Conservation (phyloP, 2,888 invertebrate species). For the Nemotelus nigrinus region DNA sequence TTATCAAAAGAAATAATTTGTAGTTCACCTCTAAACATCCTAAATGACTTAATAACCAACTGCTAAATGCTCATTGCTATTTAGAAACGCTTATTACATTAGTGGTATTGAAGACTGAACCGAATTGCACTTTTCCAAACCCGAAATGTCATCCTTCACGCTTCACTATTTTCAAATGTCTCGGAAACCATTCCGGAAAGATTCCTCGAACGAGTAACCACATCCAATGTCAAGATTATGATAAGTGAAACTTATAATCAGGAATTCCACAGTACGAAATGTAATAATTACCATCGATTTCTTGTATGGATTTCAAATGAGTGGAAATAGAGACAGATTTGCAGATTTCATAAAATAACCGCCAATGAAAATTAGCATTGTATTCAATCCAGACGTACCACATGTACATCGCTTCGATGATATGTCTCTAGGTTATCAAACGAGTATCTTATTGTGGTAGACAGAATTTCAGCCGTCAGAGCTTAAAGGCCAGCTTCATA, state of each 20-base stretch:
- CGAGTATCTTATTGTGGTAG: background rate
- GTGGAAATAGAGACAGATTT: no score
- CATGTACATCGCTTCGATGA: background rate
- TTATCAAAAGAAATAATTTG: no score
- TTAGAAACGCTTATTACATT: no score
- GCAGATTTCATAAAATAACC: no score
- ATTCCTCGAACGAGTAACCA: conserved; percentile 10
- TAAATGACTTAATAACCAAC: no score
- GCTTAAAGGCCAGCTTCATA: background rate
- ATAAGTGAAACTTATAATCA: background rate
- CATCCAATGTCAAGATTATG: conserved; percentile 22
- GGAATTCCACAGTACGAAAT: background rate
- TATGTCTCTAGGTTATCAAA: no score
- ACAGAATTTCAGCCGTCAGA: background rate
- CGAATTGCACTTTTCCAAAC: no score
- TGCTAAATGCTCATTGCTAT: no score
- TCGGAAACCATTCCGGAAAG: conserved; percentile 28
- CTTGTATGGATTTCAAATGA: no score
- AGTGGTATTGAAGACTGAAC: no score
- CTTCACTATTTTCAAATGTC: background rate
- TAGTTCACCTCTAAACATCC: no score
- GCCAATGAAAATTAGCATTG: background rate
- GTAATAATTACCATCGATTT: no score
- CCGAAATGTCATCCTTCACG: conserved; percentile 9
- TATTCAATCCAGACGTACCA: conserved; percentile 6